Evolutionary conservation across 2,797 vertebrate genomes (phyloP).

Genomic region (Intellagama lesueurii): DNA sequence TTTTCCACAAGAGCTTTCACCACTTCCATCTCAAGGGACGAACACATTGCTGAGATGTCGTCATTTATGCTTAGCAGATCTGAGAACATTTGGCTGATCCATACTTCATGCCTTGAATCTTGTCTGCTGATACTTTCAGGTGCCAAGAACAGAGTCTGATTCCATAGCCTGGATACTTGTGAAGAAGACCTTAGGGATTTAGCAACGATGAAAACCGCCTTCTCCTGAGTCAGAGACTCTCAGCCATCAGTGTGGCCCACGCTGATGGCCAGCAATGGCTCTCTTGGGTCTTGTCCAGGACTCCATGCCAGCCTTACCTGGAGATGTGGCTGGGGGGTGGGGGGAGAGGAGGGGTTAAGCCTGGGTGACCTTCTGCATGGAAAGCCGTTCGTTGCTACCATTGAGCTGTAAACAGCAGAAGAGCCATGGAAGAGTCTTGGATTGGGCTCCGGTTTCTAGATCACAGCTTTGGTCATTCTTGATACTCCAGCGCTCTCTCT

Average conservation of each 20-base stretch:
- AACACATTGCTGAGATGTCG: neutral
- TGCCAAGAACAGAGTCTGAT: neutral
- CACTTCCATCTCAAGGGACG: slow-evolving; percentile 2
- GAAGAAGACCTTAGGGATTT: no score
- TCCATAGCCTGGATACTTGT: neutral
- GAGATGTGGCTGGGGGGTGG: neutral
- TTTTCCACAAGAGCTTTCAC: slow-evolving; percentile 14
- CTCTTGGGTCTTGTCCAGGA: neutral
- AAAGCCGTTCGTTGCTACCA: neutral
- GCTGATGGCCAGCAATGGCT: neutral
- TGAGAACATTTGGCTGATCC: neutral
- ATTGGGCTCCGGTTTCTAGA: neutral
- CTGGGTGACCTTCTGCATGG: neutral
- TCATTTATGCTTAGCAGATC: slow-evolving; percentile 8
- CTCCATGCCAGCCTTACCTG: neutral
- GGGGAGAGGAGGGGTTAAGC: neutral
- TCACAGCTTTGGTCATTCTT: neutral
- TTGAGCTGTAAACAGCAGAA: no score
- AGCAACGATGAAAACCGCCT: neutral
- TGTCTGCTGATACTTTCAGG: neutral
- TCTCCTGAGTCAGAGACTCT: neutral
- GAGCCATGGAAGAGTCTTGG: no score
- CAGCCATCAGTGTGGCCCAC: neutral
- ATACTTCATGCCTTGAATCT: neutral
- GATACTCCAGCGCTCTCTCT: neutral